phyloP scores from a whole-genome alignment of 2,797 vertebrate genomes.

The Arctocebus calabarensis region DNA sequence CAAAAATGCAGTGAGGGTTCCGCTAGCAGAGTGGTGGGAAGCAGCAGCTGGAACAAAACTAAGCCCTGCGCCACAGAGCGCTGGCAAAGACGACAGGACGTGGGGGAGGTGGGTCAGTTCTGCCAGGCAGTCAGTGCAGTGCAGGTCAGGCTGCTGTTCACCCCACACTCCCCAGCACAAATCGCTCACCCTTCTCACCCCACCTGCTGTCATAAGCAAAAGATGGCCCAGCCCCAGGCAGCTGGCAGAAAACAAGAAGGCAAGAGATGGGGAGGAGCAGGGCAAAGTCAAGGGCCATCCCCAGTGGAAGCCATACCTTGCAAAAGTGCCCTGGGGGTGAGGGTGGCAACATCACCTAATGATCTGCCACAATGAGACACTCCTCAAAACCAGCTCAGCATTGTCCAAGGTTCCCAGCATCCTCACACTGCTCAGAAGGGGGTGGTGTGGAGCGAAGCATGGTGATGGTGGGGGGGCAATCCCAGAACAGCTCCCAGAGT shows the following conservation, averaged over 20 bases:
- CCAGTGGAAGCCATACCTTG: background rate
- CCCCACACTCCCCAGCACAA: background rate
- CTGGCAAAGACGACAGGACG: background rate
- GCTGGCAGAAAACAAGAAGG: conserved; percentile 35
- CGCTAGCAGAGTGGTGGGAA: background rate
- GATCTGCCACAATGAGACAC: background rate
- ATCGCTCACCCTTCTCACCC: background rate
- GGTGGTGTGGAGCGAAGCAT: background rate
- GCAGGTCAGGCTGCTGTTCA: background rate
- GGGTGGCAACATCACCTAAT: background rate
- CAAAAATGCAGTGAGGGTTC: conserved; percentile 58
- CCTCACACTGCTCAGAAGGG: background rate
- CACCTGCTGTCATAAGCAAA: background rate
- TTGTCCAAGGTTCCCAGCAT: background rate
- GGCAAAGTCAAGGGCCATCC: conserved; percentile 23
- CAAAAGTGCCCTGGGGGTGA: background rate
- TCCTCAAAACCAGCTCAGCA: conserved; percentile 29
- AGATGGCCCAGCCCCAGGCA: conserved; percentile 70
- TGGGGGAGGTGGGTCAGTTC: background rate
- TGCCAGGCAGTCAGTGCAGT: background rate
- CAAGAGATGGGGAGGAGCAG: background rate
- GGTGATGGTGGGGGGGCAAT: too few relatives aligned
- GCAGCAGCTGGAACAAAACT: conserved; percentile 60
- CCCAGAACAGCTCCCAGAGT: background rate
- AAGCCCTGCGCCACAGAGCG: background rate